Conservation (phyloP, 2,797 vertebrate genomes). For the Sciaenops ocellatus region DNA sequence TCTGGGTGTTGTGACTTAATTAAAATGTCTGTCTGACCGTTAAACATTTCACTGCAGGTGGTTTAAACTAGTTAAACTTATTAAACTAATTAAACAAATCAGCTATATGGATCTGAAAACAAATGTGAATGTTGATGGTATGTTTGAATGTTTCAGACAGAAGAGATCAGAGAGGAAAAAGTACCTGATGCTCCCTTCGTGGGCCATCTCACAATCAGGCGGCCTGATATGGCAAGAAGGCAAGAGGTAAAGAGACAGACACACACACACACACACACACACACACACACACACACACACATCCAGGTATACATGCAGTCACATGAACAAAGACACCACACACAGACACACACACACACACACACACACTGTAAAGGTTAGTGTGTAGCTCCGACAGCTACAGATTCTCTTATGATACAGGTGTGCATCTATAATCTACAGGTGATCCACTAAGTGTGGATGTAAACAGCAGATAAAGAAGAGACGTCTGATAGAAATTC, state of each 20-base stretch:
- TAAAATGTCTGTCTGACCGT: not conserved
- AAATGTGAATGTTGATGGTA: not conserved
- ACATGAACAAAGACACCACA: slow-evolving; percentile 9
- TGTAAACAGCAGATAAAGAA: not conserved
- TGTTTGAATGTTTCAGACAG: slow-evolving; percentile 22
- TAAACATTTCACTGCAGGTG: not conserved
- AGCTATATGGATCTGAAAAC: not conserved
- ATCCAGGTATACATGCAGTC: slow-evolving; percentile 12
- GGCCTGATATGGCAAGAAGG: slow-evolving; percentile 86
- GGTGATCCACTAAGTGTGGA: not conserved
- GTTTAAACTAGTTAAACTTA: not conserved
- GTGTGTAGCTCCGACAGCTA: slow-evolving; percentile 34
- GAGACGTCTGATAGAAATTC: not conserved
- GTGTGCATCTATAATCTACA: slow-evolving; percentile 14
- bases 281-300: slow-evolving; percentile 30
- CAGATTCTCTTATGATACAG: slow-evolving; percentile 46
- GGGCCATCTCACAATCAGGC: slow-evolving; percentile 86
- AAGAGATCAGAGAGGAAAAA: slow-evolving; percentile 53
- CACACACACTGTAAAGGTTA: slow-evolving; percentile 67
- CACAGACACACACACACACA: slow-evolving; percentile 28
- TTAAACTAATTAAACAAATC: not conserved
- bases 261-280: slow-evolving; percentile 35
- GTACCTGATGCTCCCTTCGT: slow-evolving; percentile 89
- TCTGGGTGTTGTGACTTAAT: not conserved
- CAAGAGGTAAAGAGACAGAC: slow-evolving; percentile 74